Percentiles rank a stretch among this genome's conserved stretches.
Conservation (phyloP, 2,797 vertebrate genomes). For the Poecilia velifera region DNA sequence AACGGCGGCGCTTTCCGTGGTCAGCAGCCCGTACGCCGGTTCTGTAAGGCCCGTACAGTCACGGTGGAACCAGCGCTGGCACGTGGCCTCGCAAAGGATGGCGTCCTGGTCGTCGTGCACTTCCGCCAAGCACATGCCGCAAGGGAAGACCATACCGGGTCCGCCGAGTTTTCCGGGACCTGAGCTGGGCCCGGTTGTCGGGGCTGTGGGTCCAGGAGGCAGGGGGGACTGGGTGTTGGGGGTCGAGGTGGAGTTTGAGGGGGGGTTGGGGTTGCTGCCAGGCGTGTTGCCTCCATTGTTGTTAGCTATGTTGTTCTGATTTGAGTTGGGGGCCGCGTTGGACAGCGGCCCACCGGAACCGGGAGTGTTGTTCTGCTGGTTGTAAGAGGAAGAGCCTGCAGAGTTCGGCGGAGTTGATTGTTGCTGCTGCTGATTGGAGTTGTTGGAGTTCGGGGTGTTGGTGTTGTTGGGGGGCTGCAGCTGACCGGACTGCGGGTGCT, state of each 20-base stretch:
- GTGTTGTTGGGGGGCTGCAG: conserved; percentile 78
- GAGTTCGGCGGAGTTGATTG: conserved; percentile 88
- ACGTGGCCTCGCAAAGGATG: conserved; percentile 96
- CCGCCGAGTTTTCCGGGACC: conserved; percentile 82
- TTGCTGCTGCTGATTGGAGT: conserved; percentile 80
- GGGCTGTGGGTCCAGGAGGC: conserved; percentile 75
- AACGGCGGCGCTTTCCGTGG: conserved; percentile 92
- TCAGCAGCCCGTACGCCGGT: conserved; percentile 94
- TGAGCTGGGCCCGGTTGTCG: conserved; percentile 74
- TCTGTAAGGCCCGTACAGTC: conserved; percentile 97
- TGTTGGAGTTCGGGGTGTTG: conserved; percentile 79
- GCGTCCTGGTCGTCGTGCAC: conserved; percentile 97
- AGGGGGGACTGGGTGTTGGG: conserved; percentile 84
- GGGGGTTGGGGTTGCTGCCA: conserved; percentile 87
- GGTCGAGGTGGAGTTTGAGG: conserved; percentile 83
- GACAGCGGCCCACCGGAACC: conserved; percentile 79
- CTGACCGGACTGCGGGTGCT: conserved; percentile 78
- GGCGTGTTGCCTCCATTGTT: conserved; percentile 85
- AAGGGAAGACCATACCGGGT: conserved; percentile 86
- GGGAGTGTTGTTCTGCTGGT: conserved; percentile 88
- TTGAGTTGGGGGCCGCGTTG: conserved; percentile 82
- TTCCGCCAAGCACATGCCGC: conserved; percentile 92
- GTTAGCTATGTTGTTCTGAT: conserved; percentile 82
- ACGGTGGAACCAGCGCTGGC: conserved; percentile 98
- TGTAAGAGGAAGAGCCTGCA: conserved; percentile 81